Evolutionary conservation across 2,888 invertebrate species (phyloP), one percentile per base, ranked within the genome.

Genomic region (Taphrorychus bicolor): DNA sequence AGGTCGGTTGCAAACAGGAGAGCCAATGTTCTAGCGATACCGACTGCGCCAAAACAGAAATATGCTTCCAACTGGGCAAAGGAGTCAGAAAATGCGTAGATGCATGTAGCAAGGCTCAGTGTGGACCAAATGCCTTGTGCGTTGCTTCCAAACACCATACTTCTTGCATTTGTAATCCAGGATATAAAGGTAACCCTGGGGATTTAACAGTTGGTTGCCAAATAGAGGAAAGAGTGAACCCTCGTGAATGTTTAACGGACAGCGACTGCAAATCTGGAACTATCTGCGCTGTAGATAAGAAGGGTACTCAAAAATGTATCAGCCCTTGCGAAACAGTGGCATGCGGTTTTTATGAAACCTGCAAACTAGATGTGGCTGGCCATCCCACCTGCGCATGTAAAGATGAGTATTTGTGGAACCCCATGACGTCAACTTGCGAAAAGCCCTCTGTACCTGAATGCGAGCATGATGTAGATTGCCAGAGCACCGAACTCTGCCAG

Each of bases 101-200:
- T 78, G 92, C 92, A 0, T 96, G 95, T 77, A 90, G 90, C 71
- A 93, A 93, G 83, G 85, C 93, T 24, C 94, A 94, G 76, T 95
- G 95, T 79, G 95, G 95, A 9, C 94, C 95, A 0, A 95, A 95
- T 80, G 94, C 95, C 2, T 82, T 94, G 0, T 95, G 95, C 79
- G 88, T 94, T 5, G 89, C 92, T 14, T 89, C 93, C 76, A 91
- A 91, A 77, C 95, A 95, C 80, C 87, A 91, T 70, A 93, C 95
- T 0, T 89, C 92, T 24, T 96, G 95, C 78, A 89, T 95, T 68
- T 96, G 96, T 78, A 86, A 90, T 19, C 91, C 93, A 70, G 93
- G 93, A 0, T 94, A 89, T 78, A 83, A 86, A 58, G 96, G 95
- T 22, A 91, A 93, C 81, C 94, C 95, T 0, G 90, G 89, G 72